A percentile compares a stretch with the other conserved stretches of the same genome.
phyloP scores from a whole-genome alignment of 2,797 vertebrate species.

The Spinus pinus region DNA sequence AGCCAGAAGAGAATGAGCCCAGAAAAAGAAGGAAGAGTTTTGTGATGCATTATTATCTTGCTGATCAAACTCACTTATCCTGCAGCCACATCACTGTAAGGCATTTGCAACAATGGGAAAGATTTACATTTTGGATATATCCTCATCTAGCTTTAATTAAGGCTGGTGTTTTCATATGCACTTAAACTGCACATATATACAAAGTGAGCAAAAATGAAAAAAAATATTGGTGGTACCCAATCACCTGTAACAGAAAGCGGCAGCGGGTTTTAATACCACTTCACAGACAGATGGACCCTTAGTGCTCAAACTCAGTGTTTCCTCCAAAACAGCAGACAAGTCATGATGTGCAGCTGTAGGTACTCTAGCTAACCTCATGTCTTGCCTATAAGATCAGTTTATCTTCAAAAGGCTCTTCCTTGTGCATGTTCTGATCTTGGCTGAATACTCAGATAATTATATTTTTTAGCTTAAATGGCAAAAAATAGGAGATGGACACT shows the following conservation, averaged over 20 bases:
- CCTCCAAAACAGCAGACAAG: not conserved
- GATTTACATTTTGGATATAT: not conserved
- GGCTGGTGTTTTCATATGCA: not conserved
- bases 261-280: not conserved
- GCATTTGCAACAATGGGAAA: not conserved
- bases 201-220: not conserved
- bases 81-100: not conserved
- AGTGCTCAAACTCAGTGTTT: not conserved
- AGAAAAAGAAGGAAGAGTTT: not conserved
- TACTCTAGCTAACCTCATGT: not conserved
- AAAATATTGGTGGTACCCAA: not conserved
- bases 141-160: not conserved
- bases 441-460: not conserved
- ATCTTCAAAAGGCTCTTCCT: not conserved
- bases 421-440: not conserved
- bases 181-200: not conserved
- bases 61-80: not conserved
- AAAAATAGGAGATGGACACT: accelerated
- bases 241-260: not conserved
- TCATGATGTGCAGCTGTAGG: not conserved
- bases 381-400: not conserved
- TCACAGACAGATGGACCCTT: not conserved
- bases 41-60: not conserved
- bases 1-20: not conserved
- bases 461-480: not conserved